phyloP scores from a whole-genome alignment of 2,113 vertebrate species.

The Zingel zingel region DNA sequence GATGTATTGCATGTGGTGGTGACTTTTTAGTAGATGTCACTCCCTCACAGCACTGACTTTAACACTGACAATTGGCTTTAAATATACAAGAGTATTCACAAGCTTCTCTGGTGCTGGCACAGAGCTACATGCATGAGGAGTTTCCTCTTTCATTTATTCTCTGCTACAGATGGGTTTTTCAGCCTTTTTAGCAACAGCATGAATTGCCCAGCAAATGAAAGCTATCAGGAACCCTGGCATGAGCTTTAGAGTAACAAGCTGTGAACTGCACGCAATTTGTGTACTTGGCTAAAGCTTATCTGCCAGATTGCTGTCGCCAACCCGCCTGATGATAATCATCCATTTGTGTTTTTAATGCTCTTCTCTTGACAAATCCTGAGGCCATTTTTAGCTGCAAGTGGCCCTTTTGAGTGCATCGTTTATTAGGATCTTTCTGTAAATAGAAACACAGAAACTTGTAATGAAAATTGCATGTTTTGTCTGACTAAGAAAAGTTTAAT shows the following conservation, averaged over 20 bases:
- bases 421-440: background rate
- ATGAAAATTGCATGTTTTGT: background rate
- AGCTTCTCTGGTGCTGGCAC: background rate
- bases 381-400: background rate
- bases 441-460: background rate
- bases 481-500: too few species aligned
- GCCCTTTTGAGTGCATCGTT: background rate
- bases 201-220: background rate
- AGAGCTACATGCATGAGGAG: background rate
- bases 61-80: too few species aligned
- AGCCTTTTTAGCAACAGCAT: background rate
- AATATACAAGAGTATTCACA: too few species aligned
- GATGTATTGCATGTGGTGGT: background rate
- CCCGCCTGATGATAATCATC: background rate
- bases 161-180: background rate
- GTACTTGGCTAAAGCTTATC: slow-evolving; percentile 22
- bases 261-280: slow-evolving; percentile 12
- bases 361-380: background rate
- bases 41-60: background rate
- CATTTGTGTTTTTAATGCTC: background rate
- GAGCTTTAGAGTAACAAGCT: slow-evolving; percentile 21
- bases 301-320: slow-evolving; percentile 3
- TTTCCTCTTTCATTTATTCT: background rate
- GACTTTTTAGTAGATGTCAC: background rate
- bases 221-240: slow-evolving; percentile 13